Base-by-base conservation (phyloP, 2,113 vertebrate genomes). In the Colinus virginianus region DNA sequence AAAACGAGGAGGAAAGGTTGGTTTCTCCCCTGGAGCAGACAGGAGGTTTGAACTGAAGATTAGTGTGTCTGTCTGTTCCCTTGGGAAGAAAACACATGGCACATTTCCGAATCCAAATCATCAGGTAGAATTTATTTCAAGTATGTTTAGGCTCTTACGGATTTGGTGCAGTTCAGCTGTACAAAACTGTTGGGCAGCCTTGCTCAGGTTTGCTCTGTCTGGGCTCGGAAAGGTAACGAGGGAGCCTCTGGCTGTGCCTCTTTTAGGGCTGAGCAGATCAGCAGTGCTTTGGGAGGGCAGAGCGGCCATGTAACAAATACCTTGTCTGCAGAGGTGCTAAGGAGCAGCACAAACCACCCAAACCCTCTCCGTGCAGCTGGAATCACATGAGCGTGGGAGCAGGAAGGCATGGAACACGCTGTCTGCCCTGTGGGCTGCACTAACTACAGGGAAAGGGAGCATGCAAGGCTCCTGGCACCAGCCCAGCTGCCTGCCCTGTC, bases 101-200 rank as follows among this genome's bases (percentile, higher is more conserved):
- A 38, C 75, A 15, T 89, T 81, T 90, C 66, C 88, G 81, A 89
- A 89, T 83, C 36, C 87, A 84, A 96, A 71, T 90, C 78, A 92
- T 87, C 34, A 74, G 55, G 64, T 95, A 67, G 51, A 80, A 46
- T 77, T 92, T 89, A 88, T 87, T 90, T 92, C 45, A 87, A 84
- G 78, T 89, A 76, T 92, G 92, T 77, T 91, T 86, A 93, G 83
- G 63, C 71, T 91, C 2, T 78, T 76, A 38, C 2, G 23, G 53
- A 55, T 84, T 62, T 36, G 45, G 58, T 92, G 92, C 46, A 23
- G 32, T 91, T 86, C 76, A 38, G 83, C 67, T 40, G 16, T 30
- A 2, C 45, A 59, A 90, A 96, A 46, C 18, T 45, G 13, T 70
- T 56, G 61, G 78, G 38, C 16, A 18, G 22, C 53, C 34, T 91